phyloP scores from a whole-genome alignment of 92 coral and sea anemone genomes.

The Bergia sp. region DNA sequence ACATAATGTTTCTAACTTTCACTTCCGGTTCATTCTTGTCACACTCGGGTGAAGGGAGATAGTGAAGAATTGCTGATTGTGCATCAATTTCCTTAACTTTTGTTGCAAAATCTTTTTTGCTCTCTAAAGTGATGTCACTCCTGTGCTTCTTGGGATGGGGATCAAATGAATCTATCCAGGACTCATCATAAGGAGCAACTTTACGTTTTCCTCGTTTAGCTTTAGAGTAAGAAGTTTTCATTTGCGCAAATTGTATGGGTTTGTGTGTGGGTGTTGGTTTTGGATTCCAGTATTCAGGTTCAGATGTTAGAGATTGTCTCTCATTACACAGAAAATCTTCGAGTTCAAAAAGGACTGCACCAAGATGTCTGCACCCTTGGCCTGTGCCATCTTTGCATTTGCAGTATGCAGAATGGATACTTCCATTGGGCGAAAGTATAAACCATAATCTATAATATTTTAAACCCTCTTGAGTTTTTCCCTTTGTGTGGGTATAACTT shows the following conservation, averaged over 20 bases:
- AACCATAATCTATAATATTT: conserved; percentile 69
- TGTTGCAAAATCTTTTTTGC: conserved; percentile 46
- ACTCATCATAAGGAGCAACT: conserved; percentile 59
- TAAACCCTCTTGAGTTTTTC: conserved; percentile 70
- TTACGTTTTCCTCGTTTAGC: conserved; percentile 57
- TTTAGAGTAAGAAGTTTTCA: conserved; percentile 39
- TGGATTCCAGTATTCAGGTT: conserved; percentile 72
- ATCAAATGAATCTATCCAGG: conserved; percentile 77
- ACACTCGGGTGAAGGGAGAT: conserved; percentile 42
- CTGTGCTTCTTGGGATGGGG: conserved; percentile 69
- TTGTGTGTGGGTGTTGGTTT: conserved; percentile 63
- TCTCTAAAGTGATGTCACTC: conserved; percentile 46
- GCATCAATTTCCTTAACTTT: conserved; percentile 62
- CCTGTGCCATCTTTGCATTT: conserved; percentile 76
- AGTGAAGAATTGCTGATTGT: conserved; percentile 65
- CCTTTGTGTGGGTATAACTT: conserved; percentile 73
- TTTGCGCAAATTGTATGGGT: conserved; percentile 59
- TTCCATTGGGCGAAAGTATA: conserved; percentile 57
- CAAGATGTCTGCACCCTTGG: conserved; percentile 78
- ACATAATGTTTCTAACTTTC: conserved; percentile 16
- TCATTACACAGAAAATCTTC: conserved; percentile 69
- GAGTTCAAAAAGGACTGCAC: conserved; percentile 69
- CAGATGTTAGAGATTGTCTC: conserved; percentile 58
- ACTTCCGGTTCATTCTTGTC: conserved; percentile 18
- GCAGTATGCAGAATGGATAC: conserved; percentile 73